A percentile compares a stretch with the other conserved stretches of the same genome.
Evolutionary conservation across 2,797 vertebrate species (phyloP).

Genomic region (Lacerta bilineata): DNA sequence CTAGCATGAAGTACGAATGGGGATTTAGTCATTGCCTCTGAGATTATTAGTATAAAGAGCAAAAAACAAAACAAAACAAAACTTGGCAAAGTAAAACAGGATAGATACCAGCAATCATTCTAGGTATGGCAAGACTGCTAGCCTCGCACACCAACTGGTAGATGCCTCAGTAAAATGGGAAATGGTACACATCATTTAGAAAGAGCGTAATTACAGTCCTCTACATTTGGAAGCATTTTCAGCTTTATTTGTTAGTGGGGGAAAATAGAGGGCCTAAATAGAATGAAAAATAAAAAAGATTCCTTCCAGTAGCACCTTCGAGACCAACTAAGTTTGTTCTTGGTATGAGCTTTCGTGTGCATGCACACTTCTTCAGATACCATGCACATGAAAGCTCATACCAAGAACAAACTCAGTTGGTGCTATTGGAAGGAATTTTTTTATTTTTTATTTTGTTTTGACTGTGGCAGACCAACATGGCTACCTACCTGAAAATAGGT

Average conservation of each 20-base stretch:
- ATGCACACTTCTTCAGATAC: too few relatives aligned
- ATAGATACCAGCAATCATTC: not conserved
- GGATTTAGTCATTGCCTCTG: not conserved
- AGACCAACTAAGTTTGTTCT: too few relatives aligned
- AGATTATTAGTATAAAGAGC: not conserved
- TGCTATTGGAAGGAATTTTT: too few relatives aligned
- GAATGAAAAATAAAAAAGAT: too few relatives aligned
- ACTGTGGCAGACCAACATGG: too few relatives aligned
- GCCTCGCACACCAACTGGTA: not conserved
- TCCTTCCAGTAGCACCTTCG: too few relatives aligned
- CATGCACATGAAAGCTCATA: too few relatives aligned
- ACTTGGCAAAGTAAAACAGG: not conserved
- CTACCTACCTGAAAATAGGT: not conserved
- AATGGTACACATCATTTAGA: not conserved
- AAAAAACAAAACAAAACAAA: not conserved
- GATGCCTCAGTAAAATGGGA: not conserved
- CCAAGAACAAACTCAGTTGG: too few relatives aligned
- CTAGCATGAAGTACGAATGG: not conserved
- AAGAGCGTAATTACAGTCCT: not conserved
- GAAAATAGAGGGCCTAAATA: not conserved
- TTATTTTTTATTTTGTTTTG: too few relatives aligned
- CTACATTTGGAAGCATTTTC: not conserved
- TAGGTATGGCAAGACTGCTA: not conserved
- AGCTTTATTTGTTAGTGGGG: not conserved
- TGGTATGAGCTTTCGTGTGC: too few relatives aligned